These are phyloP conservation scores for Eonycteris spelaea DNA, from an alignment of 2,113 vertebrate genomes.

Conservation along the genomic window DNA sequence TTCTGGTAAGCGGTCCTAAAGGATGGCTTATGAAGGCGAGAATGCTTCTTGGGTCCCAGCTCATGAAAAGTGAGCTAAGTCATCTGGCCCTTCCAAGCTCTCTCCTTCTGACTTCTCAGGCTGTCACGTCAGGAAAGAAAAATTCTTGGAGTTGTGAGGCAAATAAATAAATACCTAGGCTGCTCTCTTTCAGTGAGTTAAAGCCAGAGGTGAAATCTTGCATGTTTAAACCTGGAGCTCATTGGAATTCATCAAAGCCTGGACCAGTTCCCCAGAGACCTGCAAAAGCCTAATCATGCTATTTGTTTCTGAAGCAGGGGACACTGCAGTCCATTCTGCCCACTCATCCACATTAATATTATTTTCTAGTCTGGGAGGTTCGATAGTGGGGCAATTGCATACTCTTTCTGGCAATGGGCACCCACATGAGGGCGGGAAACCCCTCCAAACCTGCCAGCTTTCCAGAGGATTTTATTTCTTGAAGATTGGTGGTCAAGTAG, in stretches of 20 bases:
- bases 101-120: neutral
- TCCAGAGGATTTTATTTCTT: neutral
- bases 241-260: conserved; percentile 52
- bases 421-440: neutral
- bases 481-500: neutral
- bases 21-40: neutral
- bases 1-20: neutral
- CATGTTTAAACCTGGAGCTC: conserved; percentile 36
- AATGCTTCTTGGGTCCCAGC: neutral
- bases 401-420: neutral
- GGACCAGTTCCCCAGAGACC: neutral
- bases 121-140: neutral
- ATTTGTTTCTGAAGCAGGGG: neutral
- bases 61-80: neutral
- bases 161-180: neutral
- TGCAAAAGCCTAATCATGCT: conserved; percentile 16
- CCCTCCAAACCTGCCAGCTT: neutral
- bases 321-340: neutral
- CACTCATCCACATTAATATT: neutral
- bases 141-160: neutral
- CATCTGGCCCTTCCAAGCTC: neutral
- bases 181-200: neutral
- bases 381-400: neutral
- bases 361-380: conserved; percentile 39
- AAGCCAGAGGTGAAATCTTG: conserved; percentile 25